A percentile compares a stretch with the other conserved stretches of the same genome.
These are phyloP conservation scores for Bucco capensis DNA, from an alignment of 2,113 vertebrate genomes.

Conservation along the genomic window DNA sequence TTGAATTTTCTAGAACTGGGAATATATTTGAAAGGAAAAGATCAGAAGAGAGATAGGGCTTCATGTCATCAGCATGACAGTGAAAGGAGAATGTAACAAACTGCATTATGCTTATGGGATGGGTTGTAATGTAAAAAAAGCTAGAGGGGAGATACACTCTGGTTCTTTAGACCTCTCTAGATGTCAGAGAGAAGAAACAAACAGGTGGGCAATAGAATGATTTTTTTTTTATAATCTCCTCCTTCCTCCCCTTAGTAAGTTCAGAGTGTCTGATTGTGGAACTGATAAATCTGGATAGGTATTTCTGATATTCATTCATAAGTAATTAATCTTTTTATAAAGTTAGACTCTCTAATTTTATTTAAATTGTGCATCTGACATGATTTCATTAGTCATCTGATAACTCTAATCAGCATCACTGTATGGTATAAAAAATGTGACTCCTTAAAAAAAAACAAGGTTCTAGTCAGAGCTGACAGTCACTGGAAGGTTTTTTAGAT, in stretches of 20 bases:
- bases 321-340: neutral
- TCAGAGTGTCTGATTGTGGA: neutral
- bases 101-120: neutral
- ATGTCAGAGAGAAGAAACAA: neutral
- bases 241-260: fast-evolving
- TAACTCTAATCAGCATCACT: neutral
- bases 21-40: neutral
- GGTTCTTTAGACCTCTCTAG: neutral
- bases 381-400: neutral
- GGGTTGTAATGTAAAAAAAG: neutral
- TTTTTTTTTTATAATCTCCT: neutral
- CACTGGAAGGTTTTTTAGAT: neutral
- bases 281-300: neutral
- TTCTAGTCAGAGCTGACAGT: neutral
- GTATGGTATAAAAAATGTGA: neutral
- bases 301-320: neutral
- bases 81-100: neutral
- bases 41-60: neutral
- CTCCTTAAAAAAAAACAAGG: neutral
- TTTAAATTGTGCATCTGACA: neutral
- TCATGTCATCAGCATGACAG: neutral
- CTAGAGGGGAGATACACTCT: neutral
- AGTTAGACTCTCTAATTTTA: neutral
- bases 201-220: neutral
- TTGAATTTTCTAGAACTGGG: neutral